phyloP scores from a whole-genome alignment of 2,113 vertebrate genomes.

The Podarcis muralis region DNA sequence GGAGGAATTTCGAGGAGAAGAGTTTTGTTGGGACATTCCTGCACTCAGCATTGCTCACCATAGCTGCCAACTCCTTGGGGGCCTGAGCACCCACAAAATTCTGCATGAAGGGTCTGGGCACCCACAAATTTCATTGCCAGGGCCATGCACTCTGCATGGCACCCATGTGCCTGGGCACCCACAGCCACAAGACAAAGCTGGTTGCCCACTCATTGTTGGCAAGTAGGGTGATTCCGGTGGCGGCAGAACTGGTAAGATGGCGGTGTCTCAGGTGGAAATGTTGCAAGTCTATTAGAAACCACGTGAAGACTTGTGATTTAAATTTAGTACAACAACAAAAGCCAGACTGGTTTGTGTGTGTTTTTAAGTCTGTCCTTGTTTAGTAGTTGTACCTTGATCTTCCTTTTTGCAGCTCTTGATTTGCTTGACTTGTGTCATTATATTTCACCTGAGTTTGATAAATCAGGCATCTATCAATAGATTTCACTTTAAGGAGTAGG shows the following conservation, averaged over 20 bases:
- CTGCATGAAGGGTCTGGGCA: no score
- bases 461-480: neutral
- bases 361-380: no score
- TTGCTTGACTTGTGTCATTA: neutral
- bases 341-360: neutral
- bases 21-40: neutral
- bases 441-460: neutral
- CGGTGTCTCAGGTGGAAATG: neutral
- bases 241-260: no score
- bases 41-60: no score
- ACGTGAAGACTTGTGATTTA: neutral
- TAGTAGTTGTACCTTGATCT: neutral
- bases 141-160: no score
- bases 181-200: no score
- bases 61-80: no score
- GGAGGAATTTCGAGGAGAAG: neutral
- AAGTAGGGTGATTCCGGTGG: no score
- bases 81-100: no score
- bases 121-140: no score
- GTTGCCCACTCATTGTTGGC: no score
- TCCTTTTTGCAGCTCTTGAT: neutral
- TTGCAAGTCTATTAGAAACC: constrained; percentile 12
- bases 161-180: no score
- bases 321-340: neutral
- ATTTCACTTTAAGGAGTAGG: neutral